phyloP scores from a whole-genome alignment of 2,113 vertebrate genomes.

The Syrmaticus mikado region DNA sequence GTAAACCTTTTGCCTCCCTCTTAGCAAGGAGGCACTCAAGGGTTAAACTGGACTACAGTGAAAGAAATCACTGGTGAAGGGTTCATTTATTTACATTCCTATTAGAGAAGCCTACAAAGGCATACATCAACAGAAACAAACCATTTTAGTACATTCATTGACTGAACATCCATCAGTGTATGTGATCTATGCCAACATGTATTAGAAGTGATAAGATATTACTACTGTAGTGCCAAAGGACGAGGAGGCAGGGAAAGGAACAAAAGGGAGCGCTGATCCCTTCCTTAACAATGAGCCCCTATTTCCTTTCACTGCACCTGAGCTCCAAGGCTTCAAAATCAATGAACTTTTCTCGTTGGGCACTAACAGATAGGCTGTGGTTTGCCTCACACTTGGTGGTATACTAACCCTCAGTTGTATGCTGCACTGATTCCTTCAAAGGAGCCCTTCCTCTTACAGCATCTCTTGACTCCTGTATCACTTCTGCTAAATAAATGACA shows the following conservation, averaged over 20 bases:
- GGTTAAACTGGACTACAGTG: conserved; percentile 54
- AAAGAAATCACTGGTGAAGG: conserved; percentile 46
- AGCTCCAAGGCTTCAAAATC: conserved; percentile 64
- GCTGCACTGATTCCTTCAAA: conserved; percentile 16
- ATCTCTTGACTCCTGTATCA: conserved; percentile 50
- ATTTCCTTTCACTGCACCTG: conserved; percentile 78
- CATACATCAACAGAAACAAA: conserved; percentile 70
- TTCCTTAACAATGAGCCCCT: conserved; percentile 78
- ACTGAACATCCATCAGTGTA: conserved; percentile 73
- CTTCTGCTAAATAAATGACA: conserved; percentile 66
- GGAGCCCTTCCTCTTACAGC: conserved; percentile 20
- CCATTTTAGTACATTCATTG: conserved; percentile 50
- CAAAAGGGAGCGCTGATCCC: conserved; percentile 72
- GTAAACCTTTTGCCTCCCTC: not conserved
- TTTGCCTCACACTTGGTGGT: conserved; percentile 47
- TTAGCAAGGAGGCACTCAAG: not conserved
- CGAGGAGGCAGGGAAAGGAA: conserved; percentile 43
- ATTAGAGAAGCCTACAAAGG: conserved; percentile 56
- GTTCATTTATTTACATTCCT: conserved; percentile 66
- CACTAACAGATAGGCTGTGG: conserved; percentile 53
- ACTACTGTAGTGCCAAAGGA: conserved; percentile 74
- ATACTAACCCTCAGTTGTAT: not conserved
- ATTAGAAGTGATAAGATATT: conserved; percentile 80
- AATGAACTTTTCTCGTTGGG: conserved; percentile 59
- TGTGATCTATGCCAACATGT: conserved; percentile 65